A percentile compares a stretch with the other conserved stretches of the same genome.
Conservation (phyloP, 2,113 vertebrate genomes). For the Pyrgilauda ruficollis region DNA sequence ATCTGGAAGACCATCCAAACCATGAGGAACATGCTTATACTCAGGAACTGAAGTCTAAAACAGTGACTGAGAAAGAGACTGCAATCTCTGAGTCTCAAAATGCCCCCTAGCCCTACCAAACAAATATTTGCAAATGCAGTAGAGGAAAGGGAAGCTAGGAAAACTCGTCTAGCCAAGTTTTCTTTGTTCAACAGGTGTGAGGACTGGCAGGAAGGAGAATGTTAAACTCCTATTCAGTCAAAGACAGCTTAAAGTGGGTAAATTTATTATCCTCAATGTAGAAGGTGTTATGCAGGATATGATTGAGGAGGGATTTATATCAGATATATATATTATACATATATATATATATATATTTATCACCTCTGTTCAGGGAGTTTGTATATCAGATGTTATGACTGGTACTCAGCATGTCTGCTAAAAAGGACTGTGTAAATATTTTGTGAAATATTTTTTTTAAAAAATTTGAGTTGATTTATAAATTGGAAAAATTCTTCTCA, state of each 20-base stretch:
- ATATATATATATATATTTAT: no score
- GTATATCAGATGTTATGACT: background rate
- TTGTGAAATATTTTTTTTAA: background rate
- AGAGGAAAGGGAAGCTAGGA: background rate
- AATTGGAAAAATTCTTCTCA: background rate
- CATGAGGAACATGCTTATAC: background rate
- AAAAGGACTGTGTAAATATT: background rate
- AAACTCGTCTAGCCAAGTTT: background rate
- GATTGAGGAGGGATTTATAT: background rate
- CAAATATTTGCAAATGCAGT: background rate
- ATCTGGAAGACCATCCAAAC: background rate
- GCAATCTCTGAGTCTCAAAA: background rate
- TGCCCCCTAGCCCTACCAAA: background rate
- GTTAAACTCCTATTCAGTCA: background rate
- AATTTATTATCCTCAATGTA: background rate
- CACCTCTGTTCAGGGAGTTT: background rate
- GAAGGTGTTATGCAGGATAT: background rate
- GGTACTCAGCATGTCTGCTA: background rate
- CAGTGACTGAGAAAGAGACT: background rate
- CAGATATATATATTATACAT: no score
- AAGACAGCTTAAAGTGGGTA: background rate
- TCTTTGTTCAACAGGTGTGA: background rate
- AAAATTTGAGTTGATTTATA: background rate
- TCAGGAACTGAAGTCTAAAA: background rate
- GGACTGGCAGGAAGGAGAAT: background rate